Evolutionary conservation across 1,140 invertebrate genomes (phyloP).

Genomic region (Phenacoccus solenopsis): DNA sequence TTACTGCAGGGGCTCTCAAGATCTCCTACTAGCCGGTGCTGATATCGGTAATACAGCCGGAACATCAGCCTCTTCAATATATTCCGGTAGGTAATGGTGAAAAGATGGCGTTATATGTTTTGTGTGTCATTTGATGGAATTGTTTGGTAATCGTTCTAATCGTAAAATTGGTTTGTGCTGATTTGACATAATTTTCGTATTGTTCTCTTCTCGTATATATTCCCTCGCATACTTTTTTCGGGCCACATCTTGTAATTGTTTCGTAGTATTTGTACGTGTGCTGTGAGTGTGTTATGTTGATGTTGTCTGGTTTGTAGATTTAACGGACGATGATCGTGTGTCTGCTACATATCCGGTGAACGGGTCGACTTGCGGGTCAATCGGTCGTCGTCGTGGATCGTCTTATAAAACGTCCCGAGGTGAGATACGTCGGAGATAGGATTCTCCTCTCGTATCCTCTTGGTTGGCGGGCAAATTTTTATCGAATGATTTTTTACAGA

Average conservation of each 20-base stretch:
- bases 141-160: no score
- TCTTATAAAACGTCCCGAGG: conserved; percentile 78
- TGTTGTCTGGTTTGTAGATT: conserved; percentile 27
- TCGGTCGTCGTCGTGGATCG: conserved; percentile 57
- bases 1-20: conserved; percentile 74
- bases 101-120: no score
- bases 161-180: no score
- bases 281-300: not conserved
- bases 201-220: no score
- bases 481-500: conserved; percentile 39
- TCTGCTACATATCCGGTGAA: conserved; percentile 61
- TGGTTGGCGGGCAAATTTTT: no score
- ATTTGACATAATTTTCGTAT: no score
- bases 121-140: no score
- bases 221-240: no score
- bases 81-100: conserved; percentile 27
- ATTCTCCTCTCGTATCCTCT: no score
- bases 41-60: conserved; percentile 22
- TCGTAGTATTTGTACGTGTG: conserved; percentile 20
- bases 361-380: conserved; percentile 53
- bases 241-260: no score
- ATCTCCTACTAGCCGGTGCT: conserved; percentile 48
- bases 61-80: conserved; percentile 25
- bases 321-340: conserved; percentile 34
- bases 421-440: conserved; percentile 37